These are phyloP conservation scores for Paraescarpia echinospica DNA, from an alignment of 1,140 invertebrate species.

Conservation along the genomic window DNA sequence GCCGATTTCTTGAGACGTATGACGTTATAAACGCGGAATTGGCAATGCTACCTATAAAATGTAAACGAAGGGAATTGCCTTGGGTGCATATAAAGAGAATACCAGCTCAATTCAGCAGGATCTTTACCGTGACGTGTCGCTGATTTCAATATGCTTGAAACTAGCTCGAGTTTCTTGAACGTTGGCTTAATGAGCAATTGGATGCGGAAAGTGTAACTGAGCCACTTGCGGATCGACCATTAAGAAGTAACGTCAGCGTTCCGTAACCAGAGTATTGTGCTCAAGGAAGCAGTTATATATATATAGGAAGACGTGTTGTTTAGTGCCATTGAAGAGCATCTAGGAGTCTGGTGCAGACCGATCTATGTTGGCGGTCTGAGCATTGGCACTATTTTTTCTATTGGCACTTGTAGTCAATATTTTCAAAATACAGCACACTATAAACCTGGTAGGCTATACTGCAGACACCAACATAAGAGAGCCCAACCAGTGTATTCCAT, in stretches of 20 bases:
- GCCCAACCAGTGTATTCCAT: neutral
- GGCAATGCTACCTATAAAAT: neutral
- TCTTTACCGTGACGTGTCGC: neutral
- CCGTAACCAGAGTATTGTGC: neutral
- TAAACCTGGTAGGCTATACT: neutral
- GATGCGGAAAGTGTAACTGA: neutral
- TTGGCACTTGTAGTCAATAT: neutral
- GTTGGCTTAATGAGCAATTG: neutral
- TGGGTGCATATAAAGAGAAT: neutral
- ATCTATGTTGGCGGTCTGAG: too few species aligned
- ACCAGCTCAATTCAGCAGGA: neutral
- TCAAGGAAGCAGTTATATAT: neutral
- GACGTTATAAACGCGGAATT: neutral
- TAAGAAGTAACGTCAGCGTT: neutral
- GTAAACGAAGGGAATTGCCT: neutral
- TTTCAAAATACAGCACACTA: neutral
- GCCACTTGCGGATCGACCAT: neutral
- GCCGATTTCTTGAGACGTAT: neutral
- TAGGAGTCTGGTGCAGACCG: neutral
- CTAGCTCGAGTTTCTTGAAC: neutral
- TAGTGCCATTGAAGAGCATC: neutral
- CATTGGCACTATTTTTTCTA: neutral
- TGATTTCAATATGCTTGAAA: neutral
- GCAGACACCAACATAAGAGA: neutral
- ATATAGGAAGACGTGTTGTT: neutral